Evolutionary conservation across 2,113 vertebrate genomes (phyloP).

Genomic region (Phyllostomus discolor): DNA sequence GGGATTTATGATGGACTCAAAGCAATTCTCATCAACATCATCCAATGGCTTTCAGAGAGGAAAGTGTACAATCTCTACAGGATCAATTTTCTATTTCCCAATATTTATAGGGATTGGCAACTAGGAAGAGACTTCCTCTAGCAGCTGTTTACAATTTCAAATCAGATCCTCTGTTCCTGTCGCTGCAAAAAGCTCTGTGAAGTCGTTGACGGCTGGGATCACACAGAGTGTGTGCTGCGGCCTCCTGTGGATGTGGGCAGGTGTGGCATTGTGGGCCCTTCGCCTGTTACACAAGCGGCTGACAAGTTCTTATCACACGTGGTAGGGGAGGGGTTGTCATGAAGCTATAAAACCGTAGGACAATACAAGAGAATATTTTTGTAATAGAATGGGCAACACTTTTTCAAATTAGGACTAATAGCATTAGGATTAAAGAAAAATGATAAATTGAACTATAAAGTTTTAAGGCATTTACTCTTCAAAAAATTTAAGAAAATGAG

Average conservation of each 20-base stretch:
- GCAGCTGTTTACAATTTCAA: not conserved
- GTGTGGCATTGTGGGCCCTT: too few species aligned
- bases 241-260: not conserved
- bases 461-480: too few species aligned
- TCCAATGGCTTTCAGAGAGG: not conserved
- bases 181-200: not conserved
- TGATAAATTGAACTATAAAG: too few species aligned
- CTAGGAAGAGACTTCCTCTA: not conserved
- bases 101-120: conserved; percentile 28
- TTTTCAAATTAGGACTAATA: too few species aligned
- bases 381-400: too few species aligned
- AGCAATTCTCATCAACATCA: not conserved
- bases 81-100: conserved; percentile 1
- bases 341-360: not conserved
- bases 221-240: not conserved
- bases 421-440: too few species aligned
- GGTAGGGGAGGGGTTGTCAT: not conserved
- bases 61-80: not conserved
- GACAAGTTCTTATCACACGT: not conserved
- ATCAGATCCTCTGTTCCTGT: not conserved
- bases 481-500: not conserved
- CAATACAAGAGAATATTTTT: too few species aligned
- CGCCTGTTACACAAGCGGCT: not conserved
- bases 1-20: conserved; percentile 28
- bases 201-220: not conserved